Evolutionary conservation across 2,113 vertebrate species (phyloP), one percentile per base, ranked within the genome.

Genomic region (Eclectus roratus): DNA sequence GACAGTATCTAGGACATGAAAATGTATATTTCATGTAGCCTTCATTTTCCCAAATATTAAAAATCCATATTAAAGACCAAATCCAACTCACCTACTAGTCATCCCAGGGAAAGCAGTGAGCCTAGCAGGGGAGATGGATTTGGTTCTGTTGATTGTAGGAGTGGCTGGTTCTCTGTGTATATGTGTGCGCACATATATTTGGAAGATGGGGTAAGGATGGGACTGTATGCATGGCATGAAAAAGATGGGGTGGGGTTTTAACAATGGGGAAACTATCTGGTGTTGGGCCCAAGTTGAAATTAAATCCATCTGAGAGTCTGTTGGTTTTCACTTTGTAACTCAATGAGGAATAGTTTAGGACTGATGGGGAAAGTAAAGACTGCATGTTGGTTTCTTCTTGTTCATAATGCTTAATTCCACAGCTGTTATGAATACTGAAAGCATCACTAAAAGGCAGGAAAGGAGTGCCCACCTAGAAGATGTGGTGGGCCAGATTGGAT

Each of bases 301-400:
- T 74, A 89, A 96, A 89, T 80, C 87, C 87, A 87, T 94, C 81
- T 87, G 94, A 92, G 80, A 65, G 50, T 70, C 35, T 63, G 50
- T 65, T 79, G 56, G 65, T 95, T 96, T 96, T 85, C 87, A 85
- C 94, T 96, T 93, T 96, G 95, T 96, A 97, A 97, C 91, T 81
- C 65, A 91, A 71, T 66, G 84, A 80, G 68, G 43, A 87, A 53
- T 82, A 81, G n/a, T 82, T 77, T 71, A 73, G 49, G 41, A 58
- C 83, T 95, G 46, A 60, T 72, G 78, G 80, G 68, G 87, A 74
- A 85, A 49, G 69, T 88, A 94, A 88, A 91, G 89, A 55, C 33
- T 83, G 64, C 29, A 13, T 68, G 31, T 16, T 3, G 84, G 58
- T 90, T 96, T 94, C 91, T 93, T 71, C 90, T 83, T 56, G 58